Base-by-base conservation (phyloP, 2,888 invertebrate species). In the Therioaphis trifolii region DNA sequence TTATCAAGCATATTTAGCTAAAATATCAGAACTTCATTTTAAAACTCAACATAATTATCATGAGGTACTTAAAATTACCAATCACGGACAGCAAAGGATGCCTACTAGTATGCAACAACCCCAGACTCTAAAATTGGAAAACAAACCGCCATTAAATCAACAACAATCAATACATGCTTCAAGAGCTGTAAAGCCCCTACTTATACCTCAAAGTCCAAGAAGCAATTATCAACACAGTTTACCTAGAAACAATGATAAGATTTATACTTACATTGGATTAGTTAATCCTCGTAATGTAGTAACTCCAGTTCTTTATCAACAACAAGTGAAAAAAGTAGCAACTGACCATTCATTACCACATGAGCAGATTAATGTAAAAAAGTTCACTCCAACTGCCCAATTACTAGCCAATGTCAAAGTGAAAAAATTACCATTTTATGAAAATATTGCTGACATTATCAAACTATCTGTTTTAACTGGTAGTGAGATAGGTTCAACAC, bases 341-440 rank as follows among this genome's bases (percentile, higher is more conserved):
- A 15, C 21, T 4, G 18, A 78, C 21, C 7, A 24, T 24, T n/a
- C n/a, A n/a, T 46, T 71, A 24, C 21, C 4, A 14, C 71, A 12
- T 15, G 46, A 71, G 43, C 14, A 43, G 55, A 80, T n/a, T 5
- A 35, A 35, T 24, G 7, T 29, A 15, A 82, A 40, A 52, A 0
- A 29, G 35, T 11, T 66, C 7, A 7, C 0, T 9, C 66, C 88
- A 91, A 43, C 88, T 90, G 86, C 90, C 91, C 85, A 91, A 90
- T 58, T 93, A 93, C 89, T 97, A 88, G 97, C 97, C 0, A 97
- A 98, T 89, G 96, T 98, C n/a, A 93, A 93, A 88, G 92, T 98
- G 87, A 96, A 96, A 88, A 93, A 93, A 87, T 90, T 98, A 76
- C 97, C 98, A 3, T 98, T 98, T 89, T 98, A 95, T 89, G 97